Base-by-base conservation (phyloP, 2,888 invertebrate genomes). In the Zhuqinia jingwanae region DNA sequence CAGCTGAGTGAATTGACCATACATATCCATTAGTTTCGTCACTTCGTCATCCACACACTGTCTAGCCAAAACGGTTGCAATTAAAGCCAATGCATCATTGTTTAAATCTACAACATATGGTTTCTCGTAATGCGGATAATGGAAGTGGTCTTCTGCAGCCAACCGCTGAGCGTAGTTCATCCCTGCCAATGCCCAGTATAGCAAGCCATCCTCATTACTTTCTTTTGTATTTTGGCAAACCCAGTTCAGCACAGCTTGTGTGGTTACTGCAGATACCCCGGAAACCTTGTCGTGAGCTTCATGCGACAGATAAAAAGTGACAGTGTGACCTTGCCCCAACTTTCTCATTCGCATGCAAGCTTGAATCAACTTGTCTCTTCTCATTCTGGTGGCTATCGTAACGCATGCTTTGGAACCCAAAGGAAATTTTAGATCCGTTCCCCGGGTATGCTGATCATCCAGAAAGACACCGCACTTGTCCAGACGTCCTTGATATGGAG, bases 391-490 rank as follows among this genome's bases (percentile, higher is more conserved):
- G 0, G 86, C 89, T 0, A 90, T 20, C 1, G 90, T 90, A 0
- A 90, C 90, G 45, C 80, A 83, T 17, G 88, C 88, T 36, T 11
- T 60, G 0, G 45, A 58, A 15, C 73, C 70, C 0, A 13, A 11
- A 11, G 88, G 88, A 68, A 90, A 80, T 45, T 85, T 89, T 10
- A 90, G 65, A 56, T 90, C 90, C 11, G 88, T 89, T 15, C 90
- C 90, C 22, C 90, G 20, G 15, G 90, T 89, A 22, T 89, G 90
- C 1, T 73, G 83, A 70, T 89, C 89, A 53, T 90, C 90, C 83
- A 90, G 77, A 73, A 88, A 90, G 13, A 89, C 80, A 0, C 70
- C 84, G 27, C 88, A 56, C 20, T 56, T 42, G 6, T 70, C 65
- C 2, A 73, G 73, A 1, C 25, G 2, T 15, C 25, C 42, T 47